Conservation (phyloP, 2,113 vertebrate genomes). For the Protobothrops mucrosquamatus region DNA sequence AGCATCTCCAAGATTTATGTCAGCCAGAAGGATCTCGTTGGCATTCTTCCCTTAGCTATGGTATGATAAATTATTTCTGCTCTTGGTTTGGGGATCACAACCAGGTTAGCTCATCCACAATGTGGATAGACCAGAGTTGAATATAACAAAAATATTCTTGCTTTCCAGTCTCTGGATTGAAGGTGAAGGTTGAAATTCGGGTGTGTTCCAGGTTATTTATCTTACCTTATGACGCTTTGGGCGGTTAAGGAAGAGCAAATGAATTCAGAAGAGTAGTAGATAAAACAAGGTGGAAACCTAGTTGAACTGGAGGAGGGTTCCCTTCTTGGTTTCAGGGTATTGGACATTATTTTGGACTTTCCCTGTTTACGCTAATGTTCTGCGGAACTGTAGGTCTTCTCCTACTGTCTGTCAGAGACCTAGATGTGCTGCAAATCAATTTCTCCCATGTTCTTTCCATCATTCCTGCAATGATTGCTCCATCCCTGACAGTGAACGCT, state of each 20-base stretch:
- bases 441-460: neutral
- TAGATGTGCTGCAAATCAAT: neutral
- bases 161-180: neutral
- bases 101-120: neutral
- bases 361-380: neutral
- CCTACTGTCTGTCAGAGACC: neutral
- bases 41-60: slow-evolving; percentile 86
- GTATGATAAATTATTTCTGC: slow-evolving; percentile 68
- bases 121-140: neutral
- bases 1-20: slow-evolving; percentile 87
- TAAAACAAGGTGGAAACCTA: neutral
- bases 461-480: neutral
- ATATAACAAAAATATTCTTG: neutral
- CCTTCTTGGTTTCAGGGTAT: neutral
- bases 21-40: slow-evolving; percentile 83
- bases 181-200: neutral
- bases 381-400: neutral
- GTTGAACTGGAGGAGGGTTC: neutral
- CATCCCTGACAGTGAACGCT: neutral
- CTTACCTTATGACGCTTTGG: neutral
- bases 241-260: neutral
- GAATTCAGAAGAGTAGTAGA: neutral
- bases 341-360: neutral
- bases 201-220: neutral
- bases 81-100: neutral